Conservation (phyloP, 1,140 invertebrate genomes). For the Drosophila chauvacae region DNA sequence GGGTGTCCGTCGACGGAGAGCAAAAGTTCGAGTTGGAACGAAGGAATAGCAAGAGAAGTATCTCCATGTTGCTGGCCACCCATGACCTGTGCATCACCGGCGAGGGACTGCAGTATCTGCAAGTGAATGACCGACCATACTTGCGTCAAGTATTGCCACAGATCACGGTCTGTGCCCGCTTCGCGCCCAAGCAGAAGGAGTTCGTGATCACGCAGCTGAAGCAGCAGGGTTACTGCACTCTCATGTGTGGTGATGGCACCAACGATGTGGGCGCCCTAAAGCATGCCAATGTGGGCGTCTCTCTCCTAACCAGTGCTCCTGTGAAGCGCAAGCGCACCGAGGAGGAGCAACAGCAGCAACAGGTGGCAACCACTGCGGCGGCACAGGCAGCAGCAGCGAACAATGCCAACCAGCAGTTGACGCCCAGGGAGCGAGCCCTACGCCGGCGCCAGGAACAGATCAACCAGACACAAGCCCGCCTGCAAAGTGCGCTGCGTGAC, state of each 20-base stretch:
- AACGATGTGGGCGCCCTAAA: slow-evolving; percentile 99
- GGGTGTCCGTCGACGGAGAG: slow-evolving; percentile 88
- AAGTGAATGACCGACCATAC: slow-evolving; percentile 87
- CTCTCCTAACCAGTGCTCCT: slow-evolving; percentile 94
- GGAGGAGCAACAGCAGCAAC: slow-evolving; percentile 74
- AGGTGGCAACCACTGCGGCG: slow-evolving; percentile 48
- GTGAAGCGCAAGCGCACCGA: slow-evolving; percentile 86
- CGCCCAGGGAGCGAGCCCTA: slow-evolving; percentile 78
- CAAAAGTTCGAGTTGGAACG: slow-evolving; percentile 74
- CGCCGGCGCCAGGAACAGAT: slow-evolving; percentile 77
- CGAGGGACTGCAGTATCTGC: slow-evolving; percentile 92
- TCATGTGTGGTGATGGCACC: slow-evolving; percentile 99
- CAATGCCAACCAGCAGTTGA: slow-evolving; percentile 59
- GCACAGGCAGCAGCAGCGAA: slow-evolving; percentile 44
- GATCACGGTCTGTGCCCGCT: slow-evolving; percentile 95
- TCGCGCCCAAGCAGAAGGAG: slow-evolving; percentile 99
- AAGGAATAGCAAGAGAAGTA: slow-evolving; percentile 24
- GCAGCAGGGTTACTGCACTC: slow-evolving; percentile 93
- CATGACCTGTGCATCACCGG: slow-evolving; percentile 98
- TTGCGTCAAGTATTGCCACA: slow-evolving; percentile 92
- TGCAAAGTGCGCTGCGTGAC: slow-evolving; percentile 90
- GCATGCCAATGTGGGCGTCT: slow-evolving; percentile 95
- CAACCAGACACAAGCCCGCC: slow-evolving; percentile 82
- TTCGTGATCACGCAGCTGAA: slow-evolving; percentile 96
- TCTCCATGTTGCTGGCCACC: slow-evolving; percentile 85